Base-by-base conservation (phyloP, 2,113 vertebrate genomes). In the Ictalurus furcatus region DNA sequence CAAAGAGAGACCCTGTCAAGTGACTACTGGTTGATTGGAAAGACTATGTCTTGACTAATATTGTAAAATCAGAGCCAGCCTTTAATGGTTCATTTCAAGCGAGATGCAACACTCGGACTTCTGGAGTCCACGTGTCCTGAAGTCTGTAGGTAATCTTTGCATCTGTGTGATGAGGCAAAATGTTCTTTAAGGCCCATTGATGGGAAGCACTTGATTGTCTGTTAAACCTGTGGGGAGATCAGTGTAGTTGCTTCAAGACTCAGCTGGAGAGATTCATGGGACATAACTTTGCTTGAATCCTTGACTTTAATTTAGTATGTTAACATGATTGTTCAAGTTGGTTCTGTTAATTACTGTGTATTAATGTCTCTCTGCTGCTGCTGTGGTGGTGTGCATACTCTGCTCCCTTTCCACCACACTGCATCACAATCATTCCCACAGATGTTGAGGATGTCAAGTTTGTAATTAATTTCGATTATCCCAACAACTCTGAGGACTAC, bases 391-490 rank as follows among this genome's bases (percentile, higher is more conserved):
- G 87, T 86, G 84, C 80, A 25, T 28, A 30, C 23, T 54, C 61
- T 82, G 52, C 86, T 23, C 44, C 61, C 34, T 88, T 87, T 95
- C 94, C 94, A 90, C 95, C 96, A 95, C 96, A 40, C 87, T 85
- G 67, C 90, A 54, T 44, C 76, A 21, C 80, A 94, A 9, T 92
- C 87, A 91, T 76, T 91, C 93, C 97, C 97, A 97, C 98, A 99
- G 98, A 99, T 99, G 98, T 99, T 94, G 98, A 99, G 97, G 98
- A 99, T 95, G 97, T 99, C 95, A 99, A 99, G 98, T 99, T 99
- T 98, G 98, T 99, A 97, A 99, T 99, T 97, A 99, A 99, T 98
- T 99, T 97, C 97, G 98, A 99, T 97, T 99, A 99, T 97, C 98
- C 98, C 95, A 99, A 99, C 98, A 99, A 99, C 97, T 99, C 98